Percentiles rank a stretch among this genome's conserved stretches.
These are phyloP conservation scores for Phymorhynchus buccinoides DNA, from an alignment of 1,140 invertebrate genomes.

Conservation along the genomic window DNA sequence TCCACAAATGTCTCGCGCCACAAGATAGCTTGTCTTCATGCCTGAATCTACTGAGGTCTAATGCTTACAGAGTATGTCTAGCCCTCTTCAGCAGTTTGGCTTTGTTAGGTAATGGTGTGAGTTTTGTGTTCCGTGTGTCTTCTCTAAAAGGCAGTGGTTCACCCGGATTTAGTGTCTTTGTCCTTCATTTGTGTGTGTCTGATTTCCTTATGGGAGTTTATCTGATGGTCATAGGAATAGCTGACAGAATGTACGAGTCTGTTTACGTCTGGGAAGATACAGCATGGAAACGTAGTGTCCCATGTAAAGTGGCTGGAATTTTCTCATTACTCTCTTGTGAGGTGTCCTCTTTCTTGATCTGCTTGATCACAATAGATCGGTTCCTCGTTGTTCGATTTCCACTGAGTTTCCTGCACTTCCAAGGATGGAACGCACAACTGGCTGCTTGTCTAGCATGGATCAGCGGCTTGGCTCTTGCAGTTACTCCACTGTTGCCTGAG, in stretches of 20 bases:
- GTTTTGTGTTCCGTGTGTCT: background rate
- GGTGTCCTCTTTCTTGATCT: background rate
- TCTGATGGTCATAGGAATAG: background rate
- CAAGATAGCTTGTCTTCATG: background rate
- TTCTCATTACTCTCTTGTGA: background rate
- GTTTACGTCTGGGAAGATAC: background rate
- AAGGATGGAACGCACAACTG: too few species aligned
- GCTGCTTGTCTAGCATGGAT: too few species aligned
- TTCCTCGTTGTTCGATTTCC: background rate
- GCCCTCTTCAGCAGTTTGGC: background rate
- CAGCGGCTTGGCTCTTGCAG: too few species aligned
- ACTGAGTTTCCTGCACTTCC: too few species aligned
- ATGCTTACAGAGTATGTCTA: background rate
- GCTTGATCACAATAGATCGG: background rate
- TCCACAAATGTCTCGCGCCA: background rate
- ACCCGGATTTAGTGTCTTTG: background rate
- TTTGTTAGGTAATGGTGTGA: background rate
- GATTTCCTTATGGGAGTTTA: slow-evolving; percentile 10
- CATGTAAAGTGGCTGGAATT: background rate
- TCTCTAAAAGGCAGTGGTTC: background rate
- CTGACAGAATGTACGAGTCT: background rate
- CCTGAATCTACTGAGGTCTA: background rate
- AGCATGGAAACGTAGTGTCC: background rate
- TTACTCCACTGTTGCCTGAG: too few species aligned
- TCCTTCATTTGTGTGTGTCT: slow-evolving; percentile 9